Conservation (phyloP, 2,888 invertebrate species). For the Drepanosiphum platanoidis region DNA sequence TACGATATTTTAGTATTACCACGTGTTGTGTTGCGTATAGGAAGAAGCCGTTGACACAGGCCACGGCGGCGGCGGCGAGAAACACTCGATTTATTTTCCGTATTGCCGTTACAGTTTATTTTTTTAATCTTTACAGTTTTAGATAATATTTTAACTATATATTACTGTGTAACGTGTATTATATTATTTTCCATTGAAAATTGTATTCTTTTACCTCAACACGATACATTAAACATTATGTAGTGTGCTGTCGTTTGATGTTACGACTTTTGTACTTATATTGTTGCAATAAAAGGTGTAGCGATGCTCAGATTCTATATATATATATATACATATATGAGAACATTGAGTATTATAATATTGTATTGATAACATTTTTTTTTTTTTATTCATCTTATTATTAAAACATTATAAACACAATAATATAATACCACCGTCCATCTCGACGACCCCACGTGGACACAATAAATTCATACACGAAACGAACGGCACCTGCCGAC, state of each 20-base stretch:
- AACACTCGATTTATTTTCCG: background rate
- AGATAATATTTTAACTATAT: conserved; percentile 16
- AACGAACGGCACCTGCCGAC: background rate
- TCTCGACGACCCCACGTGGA: background rate
- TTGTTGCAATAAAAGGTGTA: conserved; percentile 38
- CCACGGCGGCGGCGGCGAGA: too few relatives aligned
- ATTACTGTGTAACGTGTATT: background rate
- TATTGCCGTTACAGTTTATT: conserved; percentile 43
- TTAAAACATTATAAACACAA: background rate
- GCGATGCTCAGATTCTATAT: conserved; percentile 33
- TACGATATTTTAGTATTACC: background rate
- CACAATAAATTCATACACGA: background rate
- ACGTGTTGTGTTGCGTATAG: too few relatives aligned
- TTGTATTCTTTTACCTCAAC: conserved; percentile 19
- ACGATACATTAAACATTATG: background rate
- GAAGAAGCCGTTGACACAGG: too few relatives aligned
- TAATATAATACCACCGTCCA: background rate
- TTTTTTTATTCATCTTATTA: background rate
- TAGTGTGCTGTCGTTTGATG: conserved; percentile 37
- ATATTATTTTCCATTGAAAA: conserved; percentile 51
- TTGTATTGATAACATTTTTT: background rate
- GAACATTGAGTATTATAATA: conserved; percentile 1
- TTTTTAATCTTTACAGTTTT: conserved; percentile 46
- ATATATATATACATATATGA: background rate
- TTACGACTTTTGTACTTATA: conserved; percentile 43